Conservation (phyloP, 2,113 vertebrate species). For the Corythornis madagascariensis region DNA sequence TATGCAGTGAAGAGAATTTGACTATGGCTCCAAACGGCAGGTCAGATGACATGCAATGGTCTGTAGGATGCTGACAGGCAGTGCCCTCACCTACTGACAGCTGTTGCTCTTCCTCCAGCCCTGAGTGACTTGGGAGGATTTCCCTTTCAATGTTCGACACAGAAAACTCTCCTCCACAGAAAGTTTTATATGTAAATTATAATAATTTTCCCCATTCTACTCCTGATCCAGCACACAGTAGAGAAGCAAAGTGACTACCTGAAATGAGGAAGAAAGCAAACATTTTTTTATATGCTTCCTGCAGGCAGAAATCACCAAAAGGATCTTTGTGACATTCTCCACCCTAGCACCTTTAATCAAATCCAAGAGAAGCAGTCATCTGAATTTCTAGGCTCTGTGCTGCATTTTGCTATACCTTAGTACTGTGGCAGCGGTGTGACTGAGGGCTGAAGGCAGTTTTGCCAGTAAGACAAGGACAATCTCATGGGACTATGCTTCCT, state of each 20-base stretch:
- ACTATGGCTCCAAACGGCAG: rapidly evolving
- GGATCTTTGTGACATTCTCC: neutral
- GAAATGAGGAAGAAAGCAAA: neutral
- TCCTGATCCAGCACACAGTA: neutral
- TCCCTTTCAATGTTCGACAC: neutral
- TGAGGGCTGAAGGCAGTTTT: neutral
- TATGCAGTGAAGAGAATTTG: neutral
- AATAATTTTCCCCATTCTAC: neutral
- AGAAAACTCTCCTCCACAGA: neutral
- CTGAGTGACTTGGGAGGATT: neutral
- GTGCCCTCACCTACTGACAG: neutral
- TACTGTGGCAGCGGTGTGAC: rapidly evolving
- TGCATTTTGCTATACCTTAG: neutral
- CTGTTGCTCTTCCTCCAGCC: neutral
- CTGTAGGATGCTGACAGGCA: rapidly evolving
- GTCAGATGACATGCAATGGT: neutral
- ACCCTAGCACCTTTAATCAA: neutral
- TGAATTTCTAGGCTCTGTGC: neutral
- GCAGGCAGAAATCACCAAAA: neutral
- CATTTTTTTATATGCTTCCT: rapidly evolving
- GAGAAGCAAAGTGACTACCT: neutral
- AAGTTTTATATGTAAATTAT: neutral
- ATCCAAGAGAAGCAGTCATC: neutral
- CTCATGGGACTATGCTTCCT: neutral
- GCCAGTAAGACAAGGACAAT: neutral